Evolutionary conservation across 1,140 invertebrate genomes (phyloP), one percentile per base, ranked within the genome.

Genomic region (Brachionus manjavacas): DNA sequence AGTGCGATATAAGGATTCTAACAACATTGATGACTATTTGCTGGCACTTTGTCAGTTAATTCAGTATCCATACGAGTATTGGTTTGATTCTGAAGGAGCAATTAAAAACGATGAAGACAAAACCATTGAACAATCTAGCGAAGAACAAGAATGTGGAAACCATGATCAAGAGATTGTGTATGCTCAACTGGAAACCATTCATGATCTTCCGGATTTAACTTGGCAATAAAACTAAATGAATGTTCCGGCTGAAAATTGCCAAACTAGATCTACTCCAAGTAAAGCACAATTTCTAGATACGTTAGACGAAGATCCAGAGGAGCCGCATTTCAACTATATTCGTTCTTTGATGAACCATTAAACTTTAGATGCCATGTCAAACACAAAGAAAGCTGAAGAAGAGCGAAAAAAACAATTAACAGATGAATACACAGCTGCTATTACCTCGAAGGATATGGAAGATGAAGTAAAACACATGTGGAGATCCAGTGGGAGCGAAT

Each of bases 391-490:
- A 11, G 16, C 25, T 31, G 60, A 64, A 23, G 66, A 68, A 68
- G 66, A 68, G 28, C 4, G 66, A 4, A 68, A 68, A 31, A 35
- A 39, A 35, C 35, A 72, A 72, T 72, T 72, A 31, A 64, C 7
- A 64, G 28, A 11, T 12, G 64, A 66, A 72, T 72, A 72, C 14
- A 35, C 35, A 72, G 28, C 28, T 35, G 31, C 28, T 35, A 72
- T 39, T 35, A 72, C 31, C n/a, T 41, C 28, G 4, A 16, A 39
- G 28, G 68, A 72, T 14, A 72, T 72, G n/a, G 68, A 72, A 14
- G n/a, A 14, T 31, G 68, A 72, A 41, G 68, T 72, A 72, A 72
- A 72, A 72, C 68, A 35, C 28, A 39, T 72, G n/a, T 72, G 68
- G 31, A 12, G 12, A 72, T 14, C n/a, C 9, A 31, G n/a, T n/a